Evolutionary conservation across 1,140 invertebrate species (phyloP).

Genomic region (Drosophila santomea): DNA sequence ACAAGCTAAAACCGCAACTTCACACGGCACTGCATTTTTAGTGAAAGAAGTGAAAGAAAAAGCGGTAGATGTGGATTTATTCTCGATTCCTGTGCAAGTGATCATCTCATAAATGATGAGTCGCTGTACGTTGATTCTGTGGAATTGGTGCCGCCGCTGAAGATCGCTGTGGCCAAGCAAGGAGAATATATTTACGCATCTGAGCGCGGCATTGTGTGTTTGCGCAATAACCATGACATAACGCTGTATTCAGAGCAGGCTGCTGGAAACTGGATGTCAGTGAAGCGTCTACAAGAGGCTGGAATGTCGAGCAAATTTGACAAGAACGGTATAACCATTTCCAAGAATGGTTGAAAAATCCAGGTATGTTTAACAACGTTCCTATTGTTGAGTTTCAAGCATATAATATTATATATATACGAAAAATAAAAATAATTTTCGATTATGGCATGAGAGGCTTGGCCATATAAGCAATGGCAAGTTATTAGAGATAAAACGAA

Average conservation of each 20-base stretch:
- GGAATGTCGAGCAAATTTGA: constrained; percentile 10
- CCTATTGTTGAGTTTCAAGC: constrained; percentile 1
- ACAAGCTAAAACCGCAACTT: constrained; percentile 16
- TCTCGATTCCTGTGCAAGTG: constrained; percentile 28
- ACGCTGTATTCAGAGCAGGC: constrained; percentile 27
- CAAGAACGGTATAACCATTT: neutral
- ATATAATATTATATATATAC: neutral
- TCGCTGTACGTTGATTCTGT: constrained; percentile 19
- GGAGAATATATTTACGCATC: constrained; percentile 15
- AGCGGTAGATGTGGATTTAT: constrained; percentile 17
- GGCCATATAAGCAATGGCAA: neutral
- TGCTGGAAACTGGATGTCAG: constrained; percentile 22
- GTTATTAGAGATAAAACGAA: neutral
- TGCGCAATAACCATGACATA: constrained; percentile 24
- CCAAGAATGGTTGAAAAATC: constrained; percentile 14
- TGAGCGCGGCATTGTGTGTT: constrained; percentile 21
- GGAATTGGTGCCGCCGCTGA: neutral
- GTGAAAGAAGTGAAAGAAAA: constrained; percentile 6
- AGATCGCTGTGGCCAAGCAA: no score
- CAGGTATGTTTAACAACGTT: constrained; percentile 17
- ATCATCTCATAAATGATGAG: constrained; percentile 47
- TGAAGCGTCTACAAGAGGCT: constrained; percentile 21
- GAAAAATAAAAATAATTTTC: constrained; percentile 6
- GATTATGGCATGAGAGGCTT: constrained; percentile 5
- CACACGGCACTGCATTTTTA: constrained; percentile 24